Conservation (phyloP, 2,797 vertebrate species). For the Acanthiza pusilla region DNA sequence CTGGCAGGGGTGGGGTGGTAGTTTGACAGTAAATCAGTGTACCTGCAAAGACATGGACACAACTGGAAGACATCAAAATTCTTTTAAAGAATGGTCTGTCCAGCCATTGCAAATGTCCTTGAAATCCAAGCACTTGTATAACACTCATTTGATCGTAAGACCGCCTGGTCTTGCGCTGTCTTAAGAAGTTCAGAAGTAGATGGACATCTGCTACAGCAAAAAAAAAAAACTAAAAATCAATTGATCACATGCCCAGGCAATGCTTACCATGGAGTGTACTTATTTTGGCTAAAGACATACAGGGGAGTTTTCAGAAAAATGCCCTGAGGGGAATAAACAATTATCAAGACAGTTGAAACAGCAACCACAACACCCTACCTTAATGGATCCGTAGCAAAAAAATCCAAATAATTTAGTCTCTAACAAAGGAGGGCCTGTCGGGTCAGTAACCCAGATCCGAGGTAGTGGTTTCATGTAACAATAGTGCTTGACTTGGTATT, state of each 20-base stretch:
- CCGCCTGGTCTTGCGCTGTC: not conserved
- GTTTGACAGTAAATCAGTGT: not conserved
- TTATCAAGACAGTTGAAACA: slow-evolving; percentile 27
- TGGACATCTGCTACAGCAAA: slow-evolving; percentile 7
- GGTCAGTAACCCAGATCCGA: not conserved
- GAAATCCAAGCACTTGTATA: not conserved
- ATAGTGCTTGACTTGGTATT: not conserved
- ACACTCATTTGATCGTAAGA: not conserved
- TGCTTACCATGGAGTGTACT: not conserved
- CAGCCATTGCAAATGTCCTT: not conserved
- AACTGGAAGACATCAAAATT: not conserved
- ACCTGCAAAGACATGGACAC: not conserved
- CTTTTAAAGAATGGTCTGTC: not conserved
- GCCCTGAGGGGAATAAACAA: not conserved
- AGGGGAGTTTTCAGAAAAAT: not conserved
- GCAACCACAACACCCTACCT: not conserved
- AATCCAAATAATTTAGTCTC: not conserved
- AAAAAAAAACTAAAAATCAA: not conserved
- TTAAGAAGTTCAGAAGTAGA: slow-evolving; percentile 12
- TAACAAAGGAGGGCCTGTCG: slow-evolving; percentile 1
- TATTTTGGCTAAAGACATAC: slow-evolving; percentile 11
- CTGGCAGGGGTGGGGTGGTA: not conserved
- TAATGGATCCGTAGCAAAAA: not conserved
- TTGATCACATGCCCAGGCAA: not conserved
- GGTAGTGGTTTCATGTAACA: slow-evolving; percentile 5